These are phyloP conservation scores for Cyprinodon tularosa DNA, from an alignment of 2,113 vertebrate species.

Conservation along the genomic window DNA sequence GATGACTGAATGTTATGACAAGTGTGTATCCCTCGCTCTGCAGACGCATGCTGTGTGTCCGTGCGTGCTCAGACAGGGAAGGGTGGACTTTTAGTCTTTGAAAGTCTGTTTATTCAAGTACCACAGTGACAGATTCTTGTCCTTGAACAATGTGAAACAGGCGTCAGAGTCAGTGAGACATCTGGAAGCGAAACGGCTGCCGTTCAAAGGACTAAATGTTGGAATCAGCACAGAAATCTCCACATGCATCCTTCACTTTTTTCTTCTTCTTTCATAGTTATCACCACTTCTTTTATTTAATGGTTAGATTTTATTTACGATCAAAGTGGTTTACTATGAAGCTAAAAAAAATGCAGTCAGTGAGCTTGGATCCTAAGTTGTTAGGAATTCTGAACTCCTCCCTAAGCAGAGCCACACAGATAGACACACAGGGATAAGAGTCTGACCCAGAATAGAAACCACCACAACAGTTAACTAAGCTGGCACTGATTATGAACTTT, in stretches of 20 bases:
- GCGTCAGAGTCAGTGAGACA: conserved; percentile 27
- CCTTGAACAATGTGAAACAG: conserved; percentile 37
- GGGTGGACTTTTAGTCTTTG: conserved; percentile 5
- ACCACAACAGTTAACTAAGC: conserved; percentile 32
- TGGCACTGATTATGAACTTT: not conserved
- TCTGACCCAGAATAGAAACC: conserved; percentile 51
- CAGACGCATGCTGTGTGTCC: conserved; percentile 18
- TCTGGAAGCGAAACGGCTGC: conserved; percentile 44
- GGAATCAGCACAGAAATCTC: conserved; percentile 29
- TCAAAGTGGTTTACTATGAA: not conserved
- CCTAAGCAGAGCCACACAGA: conserved; percentile 39
- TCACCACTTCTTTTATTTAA: not conserved
- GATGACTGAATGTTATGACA: conserved; percentile 28
- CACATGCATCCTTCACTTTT: not conserved
- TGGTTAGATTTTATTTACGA: not conserved
- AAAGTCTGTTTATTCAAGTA: conserved; percentile 5
- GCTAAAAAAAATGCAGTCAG: not conserved
- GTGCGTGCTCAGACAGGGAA: conserved; percentile 4
- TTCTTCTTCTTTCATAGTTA: not conserved
- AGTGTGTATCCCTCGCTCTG: conserved; percentile 26
- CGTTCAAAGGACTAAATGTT: conserved; percentile 10
- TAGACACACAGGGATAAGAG: conserved; percentile 47
- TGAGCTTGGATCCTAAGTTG: conserved; percentile 6
- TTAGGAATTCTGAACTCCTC: conserved; percentile 26
- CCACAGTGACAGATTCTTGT: conserved; percentile 20